A percentile compares a stretch with the other conserved stretches of the same genome.
phyloP scores from a whole-genome alignment of 92 coral and sea anemone species.

The Siderastrea radians region DNA sequence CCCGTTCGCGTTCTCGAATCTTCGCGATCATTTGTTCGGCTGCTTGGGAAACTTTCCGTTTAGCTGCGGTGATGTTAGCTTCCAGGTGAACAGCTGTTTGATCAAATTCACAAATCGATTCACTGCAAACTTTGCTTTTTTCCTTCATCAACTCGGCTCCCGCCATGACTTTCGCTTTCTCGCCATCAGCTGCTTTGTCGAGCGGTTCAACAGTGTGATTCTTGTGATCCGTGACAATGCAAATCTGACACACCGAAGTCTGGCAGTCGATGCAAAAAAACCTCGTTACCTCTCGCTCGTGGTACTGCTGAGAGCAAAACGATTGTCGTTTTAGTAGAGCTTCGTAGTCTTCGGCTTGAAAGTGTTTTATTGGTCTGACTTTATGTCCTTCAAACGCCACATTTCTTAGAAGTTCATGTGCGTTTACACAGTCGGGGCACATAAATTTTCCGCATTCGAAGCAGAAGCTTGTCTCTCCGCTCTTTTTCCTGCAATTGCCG shows the following conservation, averaged over 20 bases:
- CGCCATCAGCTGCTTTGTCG: slow-evolving; percentile 22
- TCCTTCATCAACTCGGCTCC: neutral
- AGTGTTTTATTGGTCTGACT: slow-evolving; percentile 32
- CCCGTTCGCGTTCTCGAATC: slow-evolving; percentile 22
- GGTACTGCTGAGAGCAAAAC: slow-evolving; percentile 31
- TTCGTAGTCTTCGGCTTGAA: slow-evolving; percentile 33
- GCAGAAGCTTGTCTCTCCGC: slow-evolving; percentile 47
- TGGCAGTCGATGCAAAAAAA: slow-evolving; percentile 22
- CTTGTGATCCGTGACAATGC: slow-evolving; percentile 5
- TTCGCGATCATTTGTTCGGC: slow-evolving; percentile 1
- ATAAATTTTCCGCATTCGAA: slow-evolving; percentile 52
- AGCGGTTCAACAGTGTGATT: slow-evolving; percentile 21
- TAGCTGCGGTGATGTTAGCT: slow-evolving; percentile 2
- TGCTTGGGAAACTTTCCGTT: slow-evolving; percentile 1
- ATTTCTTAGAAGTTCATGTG: slow-evolving; percentile 45
- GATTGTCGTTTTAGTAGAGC: slow-evolving; percentile 18
- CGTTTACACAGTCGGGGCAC: slow-evolving; percentile 42
- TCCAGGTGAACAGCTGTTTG: neutral
- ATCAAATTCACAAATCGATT: slow-evolving; percentile 13
- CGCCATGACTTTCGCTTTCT: slow-evolving; percentile 10
- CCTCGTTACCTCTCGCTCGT: slow-evolving; percentile 23
- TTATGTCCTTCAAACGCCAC: slow-evolving; percentile 21
- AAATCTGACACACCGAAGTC: slow-evolving; percentile 9
- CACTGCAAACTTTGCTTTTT: neutral
- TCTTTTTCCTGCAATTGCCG: slow-evolving; percentile 23